Conservation (phyloP, 2,888 invertebrate genomes). For the Chaetogeoica ovagalla region DNA sequence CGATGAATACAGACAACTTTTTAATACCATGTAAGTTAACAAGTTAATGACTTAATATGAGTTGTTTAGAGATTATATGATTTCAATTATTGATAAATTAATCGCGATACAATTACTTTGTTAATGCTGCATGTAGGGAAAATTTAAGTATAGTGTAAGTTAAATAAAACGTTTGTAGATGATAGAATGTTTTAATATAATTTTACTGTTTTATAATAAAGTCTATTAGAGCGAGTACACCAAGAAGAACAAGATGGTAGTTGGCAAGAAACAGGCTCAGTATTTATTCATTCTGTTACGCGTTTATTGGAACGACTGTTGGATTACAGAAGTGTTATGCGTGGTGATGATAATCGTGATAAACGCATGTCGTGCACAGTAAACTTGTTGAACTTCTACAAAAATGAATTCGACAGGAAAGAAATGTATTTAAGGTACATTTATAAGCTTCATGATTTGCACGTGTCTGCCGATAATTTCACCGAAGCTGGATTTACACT, state of each 20-base stretch:
- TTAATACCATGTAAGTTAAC: conserved; percentile 86
- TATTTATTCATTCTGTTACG: conserved; percentile 90
- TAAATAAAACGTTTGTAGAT: conserved; percentile 7
- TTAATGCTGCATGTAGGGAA: conserved; percentile 22
- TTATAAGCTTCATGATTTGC: conserved; percentile 90
- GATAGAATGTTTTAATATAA: background rate
- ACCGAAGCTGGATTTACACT: conserved; percentile 94
- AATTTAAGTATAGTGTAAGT: conserved; percentile 45
- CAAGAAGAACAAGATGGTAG: conserved; percentile 72
- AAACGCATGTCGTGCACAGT: conserved; percentile 96
- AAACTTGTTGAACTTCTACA: conserved; percentile 94
- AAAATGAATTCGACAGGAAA: conserved; percentile 90
- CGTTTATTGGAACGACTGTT: conserved; percentile 82
- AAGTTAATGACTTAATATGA: too few species aligned
- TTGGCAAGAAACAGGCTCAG: conserved; percentile 89
- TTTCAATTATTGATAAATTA: conserved; percentile 7
- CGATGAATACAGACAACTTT: conserved; percentile 88
- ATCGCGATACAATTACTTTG: conserved; percentile 22
- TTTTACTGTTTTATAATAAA: conserved; percentile 59
- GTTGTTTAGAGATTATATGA: conserved; percentile 57
- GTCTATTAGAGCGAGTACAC: conserved; percentile 82
- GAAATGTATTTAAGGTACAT: conserved; percentile 96
- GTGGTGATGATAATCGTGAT: conserved; percentile 92
- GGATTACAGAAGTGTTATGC: conserved; percentile 93
- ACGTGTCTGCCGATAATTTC: conserved; percentile 87